A percentile compares a stretch with the other conserved stretches of the same genome.
Conservation (phyloP, 2,113 vertebrate species). For the Mesoclemmys tuberculata region DNA sequence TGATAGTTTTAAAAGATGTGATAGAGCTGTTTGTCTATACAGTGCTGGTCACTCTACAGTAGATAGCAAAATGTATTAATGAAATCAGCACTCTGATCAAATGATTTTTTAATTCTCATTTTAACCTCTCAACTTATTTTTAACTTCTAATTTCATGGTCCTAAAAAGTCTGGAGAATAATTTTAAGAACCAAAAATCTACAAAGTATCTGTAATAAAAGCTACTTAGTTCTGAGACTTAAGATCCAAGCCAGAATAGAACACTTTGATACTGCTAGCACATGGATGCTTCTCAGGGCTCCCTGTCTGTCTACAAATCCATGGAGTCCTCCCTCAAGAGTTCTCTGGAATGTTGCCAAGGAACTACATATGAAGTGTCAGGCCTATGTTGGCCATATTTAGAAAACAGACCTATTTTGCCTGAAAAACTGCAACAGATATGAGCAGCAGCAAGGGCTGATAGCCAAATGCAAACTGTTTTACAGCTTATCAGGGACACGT, state of each 20-base stretch:
- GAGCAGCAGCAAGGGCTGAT: fast-evolving
- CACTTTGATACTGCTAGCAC: not conserved
- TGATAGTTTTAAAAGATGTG: not conserved
- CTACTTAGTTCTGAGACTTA: not conserved
- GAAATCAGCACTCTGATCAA: not conserved
- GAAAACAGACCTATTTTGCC: not conserved
- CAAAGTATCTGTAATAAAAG: not conserved
- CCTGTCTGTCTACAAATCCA: not conserved
- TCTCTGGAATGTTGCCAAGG: not conserved
- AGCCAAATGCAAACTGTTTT: not conserved
- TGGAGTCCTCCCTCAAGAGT: not conserved
- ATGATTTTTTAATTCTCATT: not conserved
- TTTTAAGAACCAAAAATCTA: not conserved
- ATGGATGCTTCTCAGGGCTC: not conserved
- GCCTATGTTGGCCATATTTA: not conserved
- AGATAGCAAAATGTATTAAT: not conserved
- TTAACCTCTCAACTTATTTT: not conserved
- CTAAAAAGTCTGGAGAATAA: not conserved
- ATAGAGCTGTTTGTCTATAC: not conserved
- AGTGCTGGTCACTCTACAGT: not conserved
- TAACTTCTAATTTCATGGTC: not conserved
- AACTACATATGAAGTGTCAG: not conserved
- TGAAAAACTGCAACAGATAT: not conserved
- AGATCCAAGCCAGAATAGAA: not conserved
- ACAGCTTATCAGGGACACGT: not conserved